phyloP scores from a whole-genome alignment of 2,888 invertebrate species.

The Parapristionchus giblindavisi region DNA sequence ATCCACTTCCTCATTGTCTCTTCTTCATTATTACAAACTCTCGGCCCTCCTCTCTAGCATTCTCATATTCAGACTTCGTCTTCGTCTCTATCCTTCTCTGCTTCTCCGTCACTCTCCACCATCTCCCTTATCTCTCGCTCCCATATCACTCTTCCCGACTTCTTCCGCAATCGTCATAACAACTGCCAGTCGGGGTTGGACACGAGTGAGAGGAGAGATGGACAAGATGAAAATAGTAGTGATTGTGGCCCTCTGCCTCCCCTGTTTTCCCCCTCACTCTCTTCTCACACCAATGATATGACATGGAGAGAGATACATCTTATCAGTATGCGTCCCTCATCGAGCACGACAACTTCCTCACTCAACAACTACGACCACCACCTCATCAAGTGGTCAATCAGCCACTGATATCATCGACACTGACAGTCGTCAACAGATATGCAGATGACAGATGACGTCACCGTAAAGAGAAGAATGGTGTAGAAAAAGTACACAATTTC shows the following conservation, averaged over 20 bases:
- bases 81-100: neutral
- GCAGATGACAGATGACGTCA: too few species aligned
- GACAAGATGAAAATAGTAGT: neutral
- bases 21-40: neutral
- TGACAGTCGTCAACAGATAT: too few species aligned
- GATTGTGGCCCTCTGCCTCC: neutral
- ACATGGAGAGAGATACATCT: too few species aligned
- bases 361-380: too few species aligned
- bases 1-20: slow-evolving; percentile 19
- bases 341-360: too few species aligned
- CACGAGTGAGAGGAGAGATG: neutral
- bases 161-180: slow-evolving; percentile 30
- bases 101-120: neutral
- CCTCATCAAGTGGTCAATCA: too few species aligned
- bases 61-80: slow-evolving; percentile 15
- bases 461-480: too few species aligned
- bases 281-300: too few species aligned
- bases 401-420: too few species aligned
- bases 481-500: too few species aligned
- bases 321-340: too few species aligned
- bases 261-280: too few species aligned
- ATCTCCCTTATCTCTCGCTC: neutral
- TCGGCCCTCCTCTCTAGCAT: neutral
- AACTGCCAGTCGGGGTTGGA: slow-evolving; percentile 23
- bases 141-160: neutral